Conservation (phyloP, 1,140 invertebrate species). For the Drosophila setifemur region DNA sequence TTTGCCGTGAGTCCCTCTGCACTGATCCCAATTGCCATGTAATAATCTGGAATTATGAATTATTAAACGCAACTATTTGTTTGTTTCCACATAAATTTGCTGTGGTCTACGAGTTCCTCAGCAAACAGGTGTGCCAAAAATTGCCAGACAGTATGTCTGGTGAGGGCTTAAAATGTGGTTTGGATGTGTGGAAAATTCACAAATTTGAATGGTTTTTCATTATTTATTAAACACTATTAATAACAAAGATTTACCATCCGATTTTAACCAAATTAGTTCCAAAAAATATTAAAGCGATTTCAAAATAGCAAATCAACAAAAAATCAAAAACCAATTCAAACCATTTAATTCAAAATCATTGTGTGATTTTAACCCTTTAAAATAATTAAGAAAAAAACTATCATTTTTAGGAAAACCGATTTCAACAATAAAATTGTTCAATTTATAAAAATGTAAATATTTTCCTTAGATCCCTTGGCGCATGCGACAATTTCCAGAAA, state of each 20-base stretch:
- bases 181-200: background rate
- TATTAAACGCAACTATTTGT: conserved; percentile 41
- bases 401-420: too few species aligned
- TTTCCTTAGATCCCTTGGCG: background rate
- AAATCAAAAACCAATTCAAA: too few species aligned
- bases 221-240: too few species aligned
- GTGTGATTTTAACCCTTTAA: too few species aligned
- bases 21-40: conserved; percentile 61
- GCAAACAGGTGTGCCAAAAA: conserved; percentile 36
- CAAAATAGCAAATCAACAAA: too few species aligned
- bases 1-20: background rate
- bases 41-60: conserved; percentile 62
- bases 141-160: conserved; percentile 53
- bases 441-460: conserved; percentile 7
- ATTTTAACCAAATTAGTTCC: too few species aligned
- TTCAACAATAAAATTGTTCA: background rate
- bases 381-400: too few species aligned
- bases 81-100: conserved; percentile 58
- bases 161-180: background rate
- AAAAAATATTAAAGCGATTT: too few species aligned
- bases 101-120: conserved; percentile 20
- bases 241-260: too few species aligned
- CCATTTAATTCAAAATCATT: too few species aligned
- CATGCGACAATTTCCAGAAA: conserved; percentile 33
- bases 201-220: too few species aligned